A percentile compares a stretch with the other conserved stretches of the same genome.
phyloP scores from a whole-genome alignment of 2,888 invertebrate genomes.

The Ramazzottius varieornatus region DNA sequence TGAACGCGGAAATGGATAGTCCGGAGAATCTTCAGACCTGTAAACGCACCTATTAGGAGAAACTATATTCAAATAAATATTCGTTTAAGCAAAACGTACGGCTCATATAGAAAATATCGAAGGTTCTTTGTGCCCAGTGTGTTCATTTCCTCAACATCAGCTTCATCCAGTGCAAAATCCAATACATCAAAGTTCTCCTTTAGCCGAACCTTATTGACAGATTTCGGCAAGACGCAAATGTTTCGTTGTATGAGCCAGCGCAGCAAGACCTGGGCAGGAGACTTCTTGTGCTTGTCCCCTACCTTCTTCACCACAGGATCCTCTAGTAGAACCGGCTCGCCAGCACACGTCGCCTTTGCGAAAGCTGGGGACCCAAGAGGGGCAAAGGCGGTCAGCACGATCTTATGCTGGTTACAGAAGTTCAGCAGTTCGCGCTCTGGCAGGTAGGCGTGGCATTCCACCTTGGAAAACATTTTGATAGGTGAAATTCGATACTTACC shows the following conservation, averaged over 20 bases:
- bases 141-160: not conserved
- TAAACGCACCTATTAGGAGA: too few species aligned
- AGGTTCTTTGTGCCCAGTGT: not conserved
- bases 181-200: slow-evolving; percentile 33
- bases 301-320: slow-evolving; percentile 36
- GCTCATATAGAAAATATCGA: not conserved
- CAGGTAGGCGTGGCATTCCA: slow-evolving; percentile 55
- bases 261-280: slow-evolving; percentile 30
- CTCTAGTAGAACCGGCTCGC: slow-evolving; percentile 29
- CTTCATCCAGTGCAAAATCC: not conserved
- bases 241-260: slow-evolving; percentile 34
- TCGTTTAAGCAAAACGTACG: too few species aligned
- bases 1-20: too few species aligned
- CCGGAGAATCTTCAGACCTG: too few species aligned
- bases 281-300: slow-evolving; percentile 38
- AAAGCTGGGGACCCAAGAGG: slow-evolving; percentile 33
- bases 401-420: slow-evolving; percentile 34
- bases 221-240: slow-evolving; percentile 51
- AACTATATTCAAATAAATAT: too few species aligned
- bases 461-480: too few species aligned
- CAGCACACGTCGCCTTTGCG: not conserved
- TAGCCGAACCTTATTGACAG: slow-evolving; percentile 43
- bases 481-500: too few species aligned
- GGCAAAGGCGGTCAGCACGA: slow-evolving; percentile 46
- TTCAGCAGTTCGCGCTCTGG: slow-evolving; percentile 39